These are phyloP conservation scores for Phrynocephalus versicolor DNA, from an alignment of 2,113 vertebrate genomes.

Conservation along the genomic window DNA sequence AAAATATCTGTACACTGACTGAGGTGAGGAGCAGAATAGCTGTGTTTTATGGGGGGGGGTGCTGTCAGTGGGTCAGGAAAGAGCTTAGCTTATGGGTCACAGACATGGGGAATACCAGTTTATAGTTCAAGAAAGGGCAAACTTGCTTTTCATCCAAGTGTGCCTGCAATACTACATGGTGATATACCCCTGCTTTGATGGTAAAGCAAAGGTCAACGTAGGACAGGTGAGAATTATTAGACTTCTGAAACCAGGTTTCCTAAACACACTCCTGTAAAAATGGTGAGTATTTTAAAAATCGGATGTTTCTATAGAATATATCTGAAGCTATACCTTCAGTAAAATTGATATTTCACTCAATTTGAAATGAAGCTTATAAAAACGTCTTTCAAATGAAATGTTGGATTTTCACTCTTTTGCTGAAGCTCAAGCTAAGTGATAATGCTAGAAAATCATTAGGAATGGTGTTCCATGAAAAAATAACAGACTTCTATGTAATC, in stretches of 20 bases:
- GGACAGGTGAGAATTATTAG: not conserved
- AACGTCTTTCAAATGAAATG: not conserved
- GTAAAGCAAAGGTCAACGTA: not conserved
- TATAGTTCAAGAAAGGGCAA: slow-evolving; percentile 11
- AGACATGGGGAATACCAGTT: not conserved
- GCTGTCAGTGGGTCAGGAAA: not conserved
- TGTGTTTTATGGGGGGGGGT: not conserved
- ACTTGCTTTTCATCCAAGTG: not conserved
- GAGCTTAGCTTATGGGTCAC: not conserved
- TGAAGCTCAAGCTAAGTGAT: too few relatives aligned
- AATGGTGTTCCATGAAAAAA: too few relatives aligned
- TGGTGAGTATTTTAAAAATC: not conserved
- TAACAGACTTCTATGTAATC: too few relatives aligned
- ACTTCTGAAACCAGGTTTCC: not conserved
- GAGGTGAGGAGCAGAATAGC: not conserved
- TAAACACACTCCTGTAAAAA: not conserved
- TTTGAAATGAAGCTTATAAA: not conserved
- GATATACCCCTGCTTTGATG: not conserved
- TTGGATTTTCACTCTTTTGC: not conserved
- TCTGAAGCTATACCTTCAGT: not conserved
- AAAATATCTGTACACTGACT: not conserved
- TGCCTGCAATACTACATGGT: not conserved
- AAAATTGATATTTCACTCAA: not conserved
- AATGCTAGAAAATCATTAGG: too few relatives aligned
- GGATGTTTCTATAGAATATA: too few relatives aligned